Base-by-base conservation (phyloP, 2,797 vertebrate genomes). In the Tenualosa ilisha region DNA sequence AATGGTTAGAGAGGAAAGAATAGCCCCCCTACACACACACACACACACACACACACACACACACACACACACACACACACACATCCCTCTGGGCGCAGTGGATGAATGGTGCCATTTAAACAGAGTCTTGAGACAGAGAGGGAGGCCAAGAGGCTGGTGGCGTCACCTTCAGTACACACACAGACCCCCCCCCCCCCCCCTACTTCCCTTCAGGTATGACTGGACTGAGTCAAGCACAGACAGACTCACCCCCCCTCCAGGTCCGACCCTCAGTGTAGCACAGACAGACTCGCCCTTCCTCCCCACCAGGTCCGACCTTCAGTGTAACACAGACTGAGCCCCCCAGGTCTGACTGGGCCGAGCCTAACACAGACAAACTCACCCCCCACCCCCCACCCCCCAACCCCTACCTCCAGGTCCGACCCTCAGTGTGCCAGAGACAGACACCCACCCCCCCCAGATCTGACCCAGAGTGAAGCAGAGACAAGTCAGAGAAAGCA, bases 21-120 rank as follows among this genome's bases (percentile, higher is more conserved):
- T 79, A 46, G 40, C 88, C 86, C 83, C 1, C 9, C 50, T 6
- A 51, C 9, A 46, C 46, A 46, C 46, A 46, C 46, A 46, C 7
- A 46, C 46, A 46, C 46, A 46, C 46, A 46, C 46, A 46, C 46
- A 46, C 50, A 9, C 50, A 9, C 50, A 51, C 50, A 51, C 50
- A 9, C 50, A 12, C 50, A 51, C 50, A 51, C 50, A 51, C 50
- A 51, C 50, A 51, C 50, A 51, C 50, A 51, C 50, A 51, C 50
- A 51, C 50, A 51, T 7, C 5, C 50, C 7, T 51, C 54, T 5
- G 15, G 88, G 86, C 87, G 84, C 26, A 53, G 89, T 93, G 93
- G 87, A 93, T 94, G 92, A 95, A 94, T 93, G 91, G 92, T 89
- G 84, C 91, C 90, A 91, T 93, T 94, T 93, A 93, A 92, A 88